Evolutionary conservation across 1,140 invertebrate genomes (phyloP).

Genomic region (Ostrea edulis): DNA sequence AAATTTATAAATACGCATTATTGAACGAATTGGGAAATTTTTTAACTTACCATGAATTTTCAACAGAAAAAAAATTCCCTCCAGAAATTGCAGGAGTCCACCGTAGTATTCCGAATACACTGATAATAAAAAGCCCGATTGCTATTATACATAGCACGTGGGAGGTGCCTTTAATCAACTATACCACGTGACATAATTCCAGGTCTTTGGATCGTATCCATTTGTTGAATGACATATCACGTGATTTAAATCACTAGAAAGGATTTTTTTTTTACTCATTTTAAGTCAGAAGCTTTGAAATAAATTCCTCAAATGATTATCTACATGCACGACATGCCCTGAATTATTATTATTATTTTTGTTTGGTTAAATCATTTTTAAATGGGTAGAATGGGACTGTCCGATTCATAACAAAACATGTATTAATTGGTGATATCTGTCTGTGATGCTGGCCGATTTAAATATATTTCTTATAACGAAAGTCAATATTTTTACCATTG

Average conservation of each 20-base stretch:
- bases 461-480: background rate
- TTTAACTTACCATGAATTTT: slow-evolving; percentile 2
- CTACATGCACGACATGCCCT: background rate
- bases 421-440: background rate
- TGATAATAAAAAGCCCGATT: background rate
- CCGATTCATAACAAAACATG: slow-evolving; percentile 24
- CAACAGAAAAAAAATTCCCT: background rate
- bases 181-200: slow-evolving; percentile 11
- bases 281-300: slow-evolving; percentile 19
- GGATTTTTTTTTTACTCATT: background rate
- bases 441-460: background rate
- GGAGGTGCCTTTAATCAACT: slow-evolving; percentile 24
- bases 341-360: background rate
- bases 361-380: background rate
- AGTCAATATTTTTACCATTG: too few relatives aligned
- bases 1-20: background rate
- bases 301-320: background rate
- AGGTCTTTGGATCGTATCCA: slow-evolving; percentile 16
- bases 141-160: slow-evolving; percentile 1
- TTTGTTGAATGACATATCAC: slow-evolving; percentile 23
- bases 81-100: background rate
- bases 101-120: background rate
- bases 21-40: background rate
- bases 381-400: background rate
- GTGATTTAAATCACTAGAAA: slow-evolving; percentile 22